These are phyloP conservation scores for Brachionichthys hirsutus DNA, from an alignment of 2,113 vertebrate species.

Conservation along the genomic window DNA sequence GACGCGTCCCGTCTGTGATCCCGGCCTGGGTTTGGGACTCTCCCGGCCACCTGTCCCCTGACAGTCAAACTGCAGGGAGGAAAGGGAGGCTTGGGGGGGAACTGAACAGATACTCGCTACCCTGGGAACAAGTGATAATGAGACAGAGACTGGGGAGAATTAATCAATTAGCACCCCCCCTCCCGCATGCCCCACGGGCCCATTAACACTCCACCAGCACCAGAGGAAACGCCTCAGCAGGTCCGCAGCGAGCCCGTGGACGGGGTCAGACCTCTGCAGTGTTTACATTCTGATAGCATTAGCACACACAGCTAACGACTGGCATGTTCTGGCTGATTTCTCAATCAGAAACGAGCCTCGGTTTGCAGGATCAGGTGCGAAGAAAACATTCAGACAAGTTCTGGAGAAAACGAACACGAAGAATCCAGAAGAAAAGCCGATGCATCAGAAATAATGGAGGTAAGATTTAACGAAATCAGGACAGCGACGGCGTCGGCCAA, in stretches of 20 bases:
- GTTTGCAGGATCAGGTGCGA: too few species aligned
- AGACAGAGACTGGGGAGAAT: conserved; percentile 60
- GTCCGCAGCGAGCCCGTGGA: background rate
- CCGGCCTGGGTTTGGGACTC: conserved; percentile 46
- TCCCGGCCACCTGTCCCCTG: conserved; percentile 54
- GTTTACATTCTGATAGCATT: conserved; percentile 2
- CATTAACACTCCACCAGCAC: conserved; percentile 67
- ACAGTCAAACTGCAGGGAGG: conserved; percentile 22
- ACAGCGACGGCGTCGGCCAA: too few species aligned
- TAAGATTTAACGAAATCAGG: too few species aligned
- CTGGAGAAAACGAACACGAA: too few species aligned
- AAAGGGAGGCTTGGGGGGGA: background rate
- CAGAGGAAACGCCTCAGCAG: background rate
- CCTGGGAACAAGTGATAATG: conserved; percentile 73
- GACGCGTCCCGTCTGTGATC: conserved; percentile 29
- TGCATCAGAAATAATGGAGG: too few species aligned
- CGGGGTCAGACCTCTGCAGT: background rate
- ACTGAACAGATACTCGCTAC: conserved; percentile 48
- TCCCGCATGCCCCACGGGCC: conserved; percentile 35
- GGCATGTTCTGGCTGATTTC: too few species aligned
- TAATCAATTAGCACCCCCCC: conserved; percentile 77
- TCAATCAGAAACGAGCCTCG: too few species aligned
- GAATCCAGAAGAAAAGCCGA: too few species aligned
- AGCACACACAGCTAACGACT: too few species aligned
- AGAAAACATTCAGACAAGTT: too few species aligned